phyloP scores from a whole-genome alignment of 1,140 invertebrate species.

The Anastrepha ludens region DNA sequence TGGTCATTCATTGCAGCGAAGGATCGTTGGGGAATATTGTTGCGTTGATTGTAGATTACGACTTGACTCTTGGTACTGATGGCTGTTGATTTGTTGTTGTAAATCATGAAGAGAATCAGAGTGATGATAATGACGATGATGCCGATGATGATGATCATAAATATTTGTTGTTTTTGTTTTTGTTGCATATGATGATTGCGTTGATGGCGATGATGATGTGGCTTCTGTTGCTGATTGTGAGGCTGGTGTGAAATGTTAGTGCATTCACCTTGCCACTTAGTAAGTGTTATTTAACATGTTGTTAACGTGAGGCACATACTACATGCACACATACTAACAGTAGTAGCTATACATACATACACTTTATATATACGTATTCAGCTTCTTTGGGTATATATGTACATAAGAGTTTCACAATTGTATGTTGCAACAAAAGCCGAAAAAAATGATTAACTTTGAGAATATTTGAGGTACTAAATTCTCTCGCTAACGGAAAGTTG shows the following conservation, averaged over 20 bases:
- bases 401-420: background rate
- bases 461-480: too few relatives aligned
- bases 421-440: background rate
- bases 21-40: background rate
- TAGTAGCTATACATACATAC: background rate
- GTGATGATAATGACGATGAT: background rate
- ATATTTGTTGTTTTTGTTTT: background rate
- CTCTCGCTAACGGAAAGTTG: too few relatives aligned
- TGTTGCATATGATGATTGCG: background rate
- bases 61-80: background rate
- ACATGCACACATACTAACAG: background rate
- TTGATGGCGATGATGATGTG: background rate
- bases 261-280: conserved; percentile 28
- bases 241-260: background rate
- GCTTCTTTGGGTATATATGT: background rate
- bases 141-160: background rate
- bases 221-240: background rate
- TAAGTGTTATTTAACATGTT: conserved; percentile 42
- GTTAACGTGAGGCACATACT: background rate
- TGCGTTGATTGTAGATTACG: conserved; percentile 29
- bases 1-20: background rate
- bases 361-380: background rate
- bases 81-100: background rate
- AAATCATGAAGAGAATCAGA: background rate
- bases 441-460: background rate